Base-by-base conservation (phyloP, 2,888 invertebrate species). In the Nasonia oneida region DNA sequence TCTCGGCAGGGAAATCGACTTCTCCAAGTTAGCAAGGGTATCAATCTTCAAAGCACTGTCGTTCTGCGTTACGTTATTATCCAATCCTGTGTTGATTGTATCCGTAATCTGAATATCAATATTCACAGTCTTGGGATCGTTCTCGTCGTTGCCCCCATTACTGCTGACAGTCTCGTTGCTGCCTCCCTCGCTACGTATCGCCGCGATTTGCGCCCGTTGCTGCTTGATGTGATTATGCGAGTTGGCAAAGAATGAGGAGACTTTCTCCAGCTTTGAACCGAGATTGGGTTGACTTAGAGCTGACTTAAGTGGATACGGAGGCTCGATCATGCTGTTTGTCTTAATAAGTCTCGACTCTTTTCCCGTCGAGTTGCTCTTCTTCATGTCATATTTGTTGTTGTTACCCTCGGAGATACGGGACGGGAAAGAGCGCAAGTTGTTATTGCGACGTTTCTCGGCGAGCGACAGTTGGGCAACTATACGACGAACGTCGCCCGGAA, bases 401-500 rank as follows among this genome's bases (percentile, higher is more conserved):
- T 94, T 94, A 79, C 95, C 95, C 77, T 95, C 95, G n/a, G 95
- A 88, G 0, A 94, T 93, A 88, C 94, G 94, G 0, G 95, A 87
- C 0, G 95, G 95, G 82, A 93, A 94, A 0, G 91, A 90, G 70
- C 90, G 90, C 12, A 86, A 86, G 75, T 89, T 89, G 64, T 93
- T 93, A 77, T 88, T 93, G 75, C 94, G 93, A 6, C 94, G 92
- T 74, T 94, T 93, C 87, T 95, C 95, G 0, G 94, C 93, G 47
- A 94, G 91, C 61, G 94, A 93, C 73, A 96, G 90, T 93, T 95
- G 96, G 47, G 96, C 95, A 0, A 97, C 94, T 73, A 97, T 96
- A 88, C 96, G 95, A 79, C 97, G 95, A 5, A 97, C 95, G 86
- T 97, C 97, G 0, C 95, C 94, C 0, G 97, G 97, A 76, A 97